Evolutionary conservation across 1,140 invertebrate genomes (phyloP).

Genomic region (Drosophila melanica): DNA sequence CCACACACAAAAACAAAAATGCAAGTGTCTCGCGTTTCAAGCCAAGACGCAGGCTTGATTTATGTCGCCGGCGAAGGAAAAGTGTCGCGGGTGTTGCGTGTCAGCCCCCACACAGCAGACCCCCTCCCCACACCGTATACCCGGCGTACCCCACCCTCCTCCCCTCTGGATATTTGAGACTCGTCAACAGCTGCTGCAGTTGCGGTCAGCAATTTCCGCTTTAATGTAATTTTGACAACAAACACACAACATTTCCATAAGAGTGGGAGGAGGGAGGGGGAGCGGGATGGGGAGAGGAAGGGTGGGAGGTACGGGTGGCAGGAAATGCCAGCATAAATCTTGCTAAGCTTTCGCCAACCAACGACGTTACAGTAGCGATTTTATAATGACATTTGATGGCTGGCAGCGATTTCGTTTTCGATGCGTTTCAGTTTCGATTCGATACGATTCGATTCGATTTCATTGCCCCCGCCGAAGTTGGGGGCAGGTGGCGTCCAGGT

Average conservation of each 20-base stretch:
- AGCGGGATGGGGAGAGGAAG: background rate
- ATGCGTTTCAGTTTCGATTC: background rate
- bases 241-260: slow-evolving; percentile 35
- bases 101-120: slow-evolving; percentile 13
- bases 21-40: slow-evolving; percentile 68
- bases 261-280: background rate
- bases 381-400: slow-evolving; percentile 57
- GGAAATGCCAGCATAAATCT: slow-evolving; percentile 75
- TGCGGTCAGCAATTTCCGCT: slow-evolving; percentile 76
- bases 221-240: slow-evolving; percentile 80
- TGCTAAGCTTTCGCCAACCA: slow-evolving; percentile 52
- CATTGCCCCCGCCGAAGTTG: background rate
- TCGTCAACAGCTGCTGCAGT: slow-evolving; percentile 39
- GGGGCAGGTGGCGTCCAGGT: background rate
- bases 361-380: slow-evolving; percentile 67
- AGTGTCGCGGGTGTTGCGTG: slow-evolving; percentile 79
- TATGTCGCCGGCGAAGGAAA: slow-evolving; percentile 63
- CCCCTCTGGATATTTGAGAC: background rate
- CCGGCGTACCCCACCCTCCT: background rate
- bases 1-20: slow-evolving; percentile 41
- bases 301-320: slow-evolving; percentile 7
- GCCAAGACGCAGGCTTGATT: slow-evolving; percentile 56
- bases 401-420: slow-evolving; percentile 46
- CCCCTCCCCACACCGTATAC: background rate
- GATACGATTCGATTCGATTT: background rate